These are phyloP conservation scores for Neogobius melanostomus DNA, from an alignment of 2,113 vertebrate species.

Conservation along the genomic window DNA sequence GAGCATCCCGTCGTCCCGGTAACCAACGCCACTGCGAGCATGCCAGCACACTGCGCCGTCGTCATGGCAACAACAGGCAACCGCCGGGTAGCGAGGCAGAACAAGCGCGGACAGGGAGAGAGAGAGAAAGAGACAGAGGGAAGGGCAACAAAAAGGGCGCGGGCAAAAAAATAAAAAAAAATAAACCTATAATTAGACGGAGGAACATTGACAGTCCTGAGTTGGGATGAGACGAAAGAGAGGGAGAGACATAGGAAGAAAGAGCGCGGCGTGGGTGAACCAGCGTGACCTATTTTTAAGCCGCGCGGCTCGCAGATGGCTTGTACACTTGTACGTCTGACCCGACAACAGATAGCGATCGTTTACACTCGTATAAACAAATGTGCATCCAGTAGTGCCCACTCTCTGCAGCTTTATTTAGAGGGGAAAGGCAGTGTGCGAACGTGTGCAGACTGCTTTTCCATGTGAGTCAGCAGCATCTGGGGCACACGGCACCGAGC, in stretches of 20 bases:
- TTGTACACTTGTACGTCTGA: constrained; percentile 31
- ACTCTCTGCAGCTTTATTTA: constrained; percentile 30
- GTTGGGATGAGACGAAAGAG: constrained; percentile 24
- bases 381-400: constrained; percentile 47
- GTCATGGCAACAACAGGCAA: constrained; percentile 72
- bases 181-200: constrained; percentile 49
- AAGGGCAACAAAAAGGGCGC: constrained; percentile 31
- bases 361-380: constrained; percentile 51
- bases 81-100: constrained; percentile 54
- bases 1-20: constrained; percentile 55
- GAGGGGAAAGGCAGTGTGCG: constrained; percentile 52
- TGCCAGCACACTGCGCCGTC: constrained; percentile 66
- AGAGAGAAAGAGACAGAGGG: constrained; percentile 26
- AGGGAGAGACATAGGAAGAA: constrained; percentile 22
- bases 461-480: constrained; percentile 58
- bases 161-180: constrained; percentile 9
- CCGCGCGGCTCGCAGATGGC: constrained; percentile 47
- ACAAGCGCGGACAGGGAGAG: constrained; percentile 36
- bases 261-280: constrained; percentile 30
- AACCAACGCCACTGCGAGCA: constrained; percentile 52
- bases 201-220: constrained; percentile 43
- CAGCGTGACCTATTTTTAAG: constrained; percentile 57
- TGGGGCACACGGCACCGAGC: constrained; percentile 36
- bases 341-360: constrained; percentile 45
- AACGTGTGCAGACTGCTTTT: constrained; percentile 31